Evolutionary conservation across 1,140 invertebrate genomes (phyloP), one percentile per base, ranked within the genome.

Genomic region (Drosophila prosaltans): DNA sequence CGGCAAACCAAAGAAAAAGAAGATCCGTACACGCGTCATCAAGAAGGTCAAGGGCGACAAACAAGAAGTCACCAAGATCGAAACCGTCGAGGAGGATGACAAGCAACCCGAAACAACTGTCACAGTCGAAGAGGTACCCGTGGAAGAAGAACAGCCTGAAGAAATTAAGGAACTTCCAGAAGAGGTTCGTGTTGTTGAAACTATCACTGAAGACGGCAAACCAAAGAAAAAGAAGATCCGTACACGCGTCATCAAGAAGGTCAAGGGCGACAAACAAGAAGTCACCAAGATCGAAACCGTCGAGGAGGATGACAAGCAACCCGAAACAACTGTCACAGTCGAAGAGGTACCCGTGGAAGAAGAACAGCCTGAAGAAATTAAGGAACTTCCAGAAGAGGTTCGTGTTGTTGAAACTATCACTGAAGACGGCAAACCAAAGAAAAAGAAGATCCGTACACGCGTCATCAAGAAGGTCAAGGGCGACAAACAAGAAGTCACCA

Each of bases 401-500:
- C 61, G 60, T n/a, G 74, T 80, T 7, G 21, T 77, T 11, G 80
- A 91, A 78, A 62, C 72, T 0, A 21, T 67, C 0, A 64, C 74
- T 0, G 78, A 80, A 64, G 75, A 90, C 21, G 91, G 90, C 0
- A 91, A 78, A 54, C 76, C 74, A 1, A 78, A 66, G 24, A 91
- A 88, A 32, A 83, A 76, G 39, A 83, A 78, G 24, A 78, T 92
- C 0, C 78, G 69, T 10, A 81, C 76, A 9, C 70, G 77, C 5
- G 72, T 78, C 2, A 67, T 75, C 26, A 81, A 80, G 39, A 80
- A 83, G 69, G 59, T 81, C 48, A 91, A 80, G 48, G 90, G 80
- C 4, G 72, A 83, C 21, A 91, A 92, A 55, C 78, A 93, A 77
- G 78, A 93, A 73, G 74, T 92, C 0, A 92, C 90, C n/a, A 92